These are phyloP conservation scores for Pteruthius melanotis DNA, from an alignment of 2,113 vertebrate genomes.

Conservation along the genomic window DNA sequence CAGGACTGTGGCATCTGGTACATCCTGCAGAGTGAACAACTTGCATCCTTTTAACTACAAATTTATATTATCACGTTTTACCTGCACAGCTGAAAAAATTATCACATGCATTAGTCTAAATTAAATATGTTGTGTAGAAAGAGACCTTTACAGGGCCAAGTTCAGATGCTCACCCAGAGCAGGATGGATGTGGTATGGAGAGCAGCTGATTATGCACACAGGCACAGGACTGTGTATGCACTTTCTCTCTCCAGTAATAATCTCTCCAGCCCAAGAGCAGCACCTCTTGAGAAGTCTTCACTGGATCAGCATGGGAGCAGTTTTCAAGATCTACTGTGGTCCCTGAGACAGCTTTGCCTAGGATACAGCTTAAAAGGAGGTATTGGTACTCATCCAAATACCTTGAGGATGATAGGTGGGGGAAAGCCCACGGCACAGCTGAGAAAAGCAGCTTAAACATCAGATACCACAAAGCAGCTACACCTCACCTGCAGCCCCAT, in stretches of 20 bases:
- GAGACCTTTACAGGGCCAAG: background rate
- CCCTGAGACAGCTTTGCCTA: background rate
- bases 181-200: background rate
- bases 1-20: background rate
- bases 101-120: background rate
- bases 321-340: background rate
- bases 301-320: background rate
- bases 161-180: background rate
- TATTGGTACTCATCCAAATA: background rate
- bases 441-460: background rate
- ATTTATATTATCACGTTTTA: background rate
- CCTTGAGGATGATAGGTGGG: background rate
- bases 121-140: background rate
- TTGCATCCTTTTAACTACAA: background rate
- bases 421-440: background rate
- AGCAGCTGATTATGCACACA: background rate
- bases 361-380: background rate
- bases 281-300: background rate
- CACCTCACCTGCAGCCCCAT: background rate
- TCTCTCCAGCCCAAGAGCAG: background rate
- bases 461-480: background rate
- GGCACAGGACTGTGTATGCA: background rate
- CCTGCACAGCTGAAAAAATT: background rate
- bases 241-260: background rate
- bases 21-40: background rate